phyloP scores from a whole-genome alignment of 1,140 invertebrate genomes.

The Brachionus paranguensis region DNA sequence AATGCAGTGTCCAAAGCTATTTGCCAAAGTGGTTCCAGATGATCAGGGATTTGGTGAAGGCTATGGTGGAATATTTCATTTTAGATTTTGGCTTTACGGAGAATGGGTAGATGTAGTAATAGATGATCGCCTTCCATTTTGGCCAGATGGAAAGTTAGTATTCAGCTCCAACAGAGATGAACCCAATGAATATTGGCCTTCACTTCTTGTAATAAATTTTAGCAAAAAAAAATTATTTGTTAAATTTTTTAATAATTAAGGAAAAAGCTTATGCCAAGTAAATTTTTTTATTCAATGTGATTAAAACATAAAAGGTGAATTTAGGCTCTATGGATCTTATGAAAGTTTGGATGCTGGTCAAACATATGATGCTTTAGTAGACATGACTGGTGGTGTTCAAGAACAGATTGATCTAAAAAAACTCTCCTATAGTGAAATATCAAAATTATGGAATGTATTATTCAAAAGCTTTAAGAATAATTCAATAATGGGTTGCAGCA shows the following conservation, averaged over 20 bases:
- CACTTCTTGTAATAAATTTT: constrained; percentile 65
- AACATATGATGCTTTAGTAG: constrained; percentile 50
- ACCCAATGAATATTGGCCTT: constrained; percentile 72
- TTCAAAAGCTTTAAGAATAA: not conserved
- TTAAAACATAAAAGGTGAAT: constrained; percentile 46
- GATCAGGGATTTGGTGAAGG: constrained; percentile 65
- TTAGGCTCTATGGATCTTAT: constrained; percentile 48
- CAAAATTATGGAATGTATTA: constrained; percentile 57
- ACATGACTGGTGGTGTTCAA: constrained; percentile 49
- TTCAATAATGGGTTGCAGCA: constrained; percentile 29
- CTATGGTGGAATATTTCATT: constrained; percentile 59
- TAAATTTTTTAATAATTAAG: not conserved
- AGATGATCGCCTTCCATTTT: constrained; percentile 69
- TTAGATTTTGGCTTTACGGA: constrained; percentile 71
- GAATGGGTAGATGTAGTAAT: constrained; percentile 70
- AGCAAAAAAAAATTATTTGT: not conserved
- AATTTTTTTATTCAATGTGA: constrained; percentile 52
- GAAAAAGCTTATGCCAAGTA: constrained; percentile 66
- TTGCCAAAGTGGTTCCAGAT: constrained; percentile 64
- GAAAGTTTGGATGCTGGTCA: constrained; percentile 49
- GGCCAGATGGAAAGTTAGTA: constrained; percentile 62
- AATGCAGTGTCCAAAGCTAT: constrained; percentile 63
- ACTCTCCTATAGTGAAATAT: not conserved
- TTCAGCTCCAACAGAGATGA: constrained; percentile 65
- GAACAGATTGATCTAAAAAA: constrained; percentile 52